phyloP scores from a whole-genome alignment of 2,888 invertebrate genomes.

The Watsonalla cultraria region DNA sequence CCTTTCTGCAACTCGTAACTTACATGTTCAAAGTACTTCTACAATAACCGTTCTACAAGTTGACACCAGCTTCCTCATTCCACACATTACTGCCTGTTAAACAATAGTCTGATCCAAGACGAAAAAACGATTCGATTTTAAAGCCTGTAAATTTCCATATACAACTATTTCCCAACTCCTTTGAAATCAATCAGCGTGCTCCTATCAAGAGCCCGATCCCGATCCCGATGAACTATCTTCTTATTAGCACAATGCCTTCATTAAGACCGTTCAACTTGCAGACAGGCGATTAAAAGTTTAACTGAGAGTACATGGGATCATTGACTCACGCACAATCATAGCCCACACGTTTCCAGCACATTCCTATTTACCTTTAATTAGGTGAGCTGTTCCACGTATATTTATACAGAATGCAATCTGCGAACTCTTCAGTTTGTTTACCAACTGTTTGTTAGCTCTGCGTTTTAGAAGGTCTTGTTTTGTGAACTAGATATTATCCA shows the following conservation, averaged over 20 bases:
- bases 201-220: not conserved
- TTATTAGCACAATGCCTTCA: not conserved
- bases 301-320: not conserved
- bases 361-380: not conserved
- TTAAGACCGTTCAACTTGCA: not conserved
- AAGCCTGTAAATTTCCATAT: too few relatives aligned
- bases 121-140: too few relatives aligned
- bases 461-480: not conserved
- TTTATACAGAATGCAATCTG: not conserved
- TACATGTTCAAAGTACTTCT: too few relatives aligned
- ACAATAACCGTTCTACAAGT: too few relatives aligned
- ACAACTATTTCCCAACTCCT: too few relatives aligned
- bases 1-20: too few relatives aligned
- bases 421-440: not conserved
- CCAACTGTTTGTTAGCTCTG: not conserved
- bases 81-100: too few relatives aligned
- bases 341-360: not conserved
- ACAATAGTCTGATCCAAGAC: too few relatives aligned
- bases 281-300: not conserved
- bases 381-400: not conserved
- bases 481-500: not conserved
- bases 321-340: not conserved
- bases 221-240: not conserved
- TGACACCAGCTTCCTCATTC: too few relatives aligned
- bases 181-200: too few relatives aligned